phyloP scores from a whole-genome alignment of 2,888 invertebrate genomes.

The Ischnura elegans region DNA sequence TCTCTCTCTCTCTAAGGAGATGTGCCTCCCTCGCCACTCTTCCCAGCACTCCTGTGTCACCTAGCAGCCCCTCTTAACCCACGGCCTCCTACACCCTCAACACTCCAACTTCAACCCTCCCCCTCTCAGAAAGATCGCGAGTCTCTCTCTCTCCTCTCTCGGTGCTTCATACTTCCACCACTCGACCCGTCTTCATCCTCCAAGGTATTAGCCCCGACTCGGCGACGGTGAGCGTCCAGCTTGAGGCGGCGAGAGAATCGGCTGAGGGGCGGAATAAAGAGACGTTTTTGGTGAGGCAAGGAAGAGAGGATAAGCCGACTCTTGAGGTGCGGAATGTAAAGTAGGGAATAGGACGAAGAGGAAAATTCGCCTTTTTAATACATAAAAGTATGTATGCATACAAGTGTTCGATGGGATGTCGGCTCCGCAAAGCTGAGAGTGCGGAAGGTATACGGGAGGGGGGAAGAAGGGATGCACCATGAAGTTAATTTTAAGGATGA shows the following conservation, averaged over 20 bases:
- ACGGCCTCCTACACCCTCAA: not conserved
- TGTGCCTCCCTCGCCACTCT: not conserved
- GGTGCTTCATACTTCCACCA: not conserved
- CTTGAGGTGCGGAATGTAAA: not conserved
- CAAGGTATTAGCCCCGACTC: not conserved
- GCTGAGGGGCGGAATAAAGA: not conserved
- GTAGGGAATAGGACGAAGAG: not conserved
- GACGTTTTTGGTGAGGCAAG: not conserved
- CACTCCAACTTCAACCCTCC: not conserved
- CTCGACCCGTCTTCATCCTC: not conserved
- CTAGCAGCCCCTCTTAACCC: not conserved
- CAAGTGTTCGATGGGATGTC: not conserved
- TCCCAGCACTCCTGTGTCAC: not conserved
- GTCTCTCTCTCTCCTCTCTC: not conserved
- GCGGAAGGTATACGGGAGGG: not conserved
- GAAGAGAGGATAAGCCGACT: not conserved
- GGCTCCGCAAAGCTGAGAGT: slow-evolving; percentile 23
- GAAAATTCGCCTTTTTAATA: not conserved
- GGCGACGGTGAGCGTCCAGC: not conserved
- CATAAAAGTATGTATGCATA: no score
- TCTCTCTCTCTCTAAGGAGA: not conserved
- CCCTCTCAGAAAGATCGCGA: not conserved
- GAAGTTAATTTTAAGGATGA: not conserved
- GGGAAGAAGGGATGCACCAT: not conserved
- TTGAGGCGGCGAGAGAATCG: not conserved